Percentiles rank a stretch among this genome's conserved stretches.
Evolutionary conservation across 1,140 invertebrate species (phyloP).

Genomic region (Drosophila jambulina): DNA sequence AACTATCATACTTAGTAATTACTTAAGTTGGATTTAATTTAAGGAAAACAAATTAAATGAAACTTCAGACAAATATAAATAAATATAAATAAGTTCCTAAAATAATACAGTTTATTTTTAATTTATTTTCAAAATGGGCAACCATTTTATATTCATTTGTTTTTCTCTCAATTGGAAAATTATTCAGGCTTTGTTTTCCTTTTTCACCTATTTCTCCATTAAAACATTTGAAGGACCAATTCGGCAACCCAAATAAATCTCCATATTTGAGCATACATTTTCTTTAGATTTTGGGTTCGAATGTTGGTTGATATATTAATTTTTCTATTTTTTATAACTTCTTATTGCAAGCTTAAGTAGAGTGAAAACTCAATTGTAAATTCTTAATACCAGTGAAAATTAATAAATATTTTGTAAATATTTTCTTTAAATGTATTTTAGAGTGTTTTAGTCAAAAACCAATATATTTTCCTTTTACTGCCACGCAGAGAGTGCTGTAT

Average conservation of each 20-base stretch:
- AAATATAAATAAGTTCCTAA: too few species aligned
- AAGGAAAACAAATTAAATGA: background rate
- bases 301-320: slow-evolving; percentile 34
- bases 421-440: background rate
- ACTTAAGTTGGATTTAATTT: background rate
- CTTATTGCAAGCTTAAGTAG: background rate
- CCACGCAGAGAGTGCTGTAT: slow-evolving; percentile 41
- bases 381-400: background rate
- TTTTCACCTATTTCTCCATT: background rate
- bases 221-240: slow-evolving; percentile 2
- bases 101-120: too few species aligned
- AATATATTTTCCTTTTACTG: slow-evolving; percentile 6
- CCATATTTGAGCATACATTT: slow-evolving; percentile 14
- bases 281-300: slow-evolving; percentile 18
- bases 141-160: background rate
- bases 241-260: slow-evolving; percentile 12
- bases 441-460: background rate
- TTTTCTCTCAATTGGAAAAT: slow-evolving; percentile 1
- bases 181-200: slow-evolving; percentile 2
- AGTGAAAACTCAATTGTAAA: background rate
- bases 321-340: background rate
- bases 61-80: background rate
- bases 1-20: too few species aligned
- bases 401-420: background rate
- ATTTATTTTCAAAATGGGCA: too few species aligned